A percentile compares a stretch with the other conserved stretches of the same genome.
phyloP scores from a whole-genome alignment of 53 echinoderm and acorn worm genomes.

The Echinarachnius parma region DNA sequence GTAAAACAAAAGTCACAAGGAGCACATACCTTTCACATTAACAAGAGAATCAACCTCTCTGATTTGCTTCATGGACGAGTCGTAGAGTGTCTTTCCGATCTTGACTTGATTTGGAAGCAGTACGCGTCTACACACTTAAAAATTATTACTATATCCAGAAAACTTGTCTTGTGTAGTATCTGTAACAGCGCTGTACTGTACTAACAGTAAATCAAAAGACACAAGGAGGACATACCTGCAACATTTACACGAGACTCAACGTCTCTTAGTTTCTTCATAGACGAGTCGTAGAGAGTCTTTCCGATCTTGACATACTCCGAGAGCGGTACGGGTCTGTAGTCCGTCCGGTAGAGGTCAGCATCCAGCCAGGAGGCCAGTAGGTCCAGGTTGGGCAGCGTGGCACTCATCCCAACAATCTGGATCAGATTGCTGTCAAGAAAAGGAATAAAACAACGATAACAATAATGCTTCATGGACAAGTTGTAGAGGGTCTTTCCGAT shows the following conservation, averaged over 20 bases:
- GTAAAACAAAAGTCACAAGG: no score
- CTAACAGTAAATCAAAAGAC: neutral
- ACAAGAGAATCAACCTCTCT: no score
- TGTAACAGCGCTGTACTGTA: no score
- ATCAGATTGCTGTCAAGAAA: constrained; percentile 62
- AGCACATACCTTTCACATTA: no score
- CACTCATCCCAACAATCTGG: constrained; percentile 97
- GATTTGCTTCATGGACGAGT: no score
- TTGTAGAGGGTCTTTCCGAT: constrained; percentile 59
- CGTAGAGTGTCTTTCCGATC: no score
- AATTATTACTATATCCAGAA: no score
- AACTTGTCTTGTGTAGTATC: no score
- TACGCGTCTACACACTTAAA: no score
- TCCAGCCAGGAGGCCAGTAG: constrained; percentile 88
- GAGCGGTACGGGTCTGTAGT: constrained; percentile 91
- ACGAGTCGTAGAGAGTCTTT: constrained; percentile 56
- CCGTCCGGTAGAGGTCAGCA: constrained; percentile 91
- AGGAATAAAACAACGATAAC: no score
- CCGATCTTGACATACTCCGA: constrained; percentile 87
- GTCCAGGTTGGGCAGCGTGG: constrained; percentile 93
- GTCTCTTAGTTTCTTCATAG: constrained; percentile 62
- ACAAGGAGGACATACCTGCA: neutral
- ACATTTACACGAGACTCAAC: constrained; percentile 54
- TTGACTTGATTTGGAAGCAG: no score
- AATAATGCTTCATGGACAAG: constrained; percentile 44